These are phyloP conservation scores for Leptarthrus brevirostris DNA, from an alignment of 2,888 invertebrate genomes.

Conservation along the genomic window DNA sequence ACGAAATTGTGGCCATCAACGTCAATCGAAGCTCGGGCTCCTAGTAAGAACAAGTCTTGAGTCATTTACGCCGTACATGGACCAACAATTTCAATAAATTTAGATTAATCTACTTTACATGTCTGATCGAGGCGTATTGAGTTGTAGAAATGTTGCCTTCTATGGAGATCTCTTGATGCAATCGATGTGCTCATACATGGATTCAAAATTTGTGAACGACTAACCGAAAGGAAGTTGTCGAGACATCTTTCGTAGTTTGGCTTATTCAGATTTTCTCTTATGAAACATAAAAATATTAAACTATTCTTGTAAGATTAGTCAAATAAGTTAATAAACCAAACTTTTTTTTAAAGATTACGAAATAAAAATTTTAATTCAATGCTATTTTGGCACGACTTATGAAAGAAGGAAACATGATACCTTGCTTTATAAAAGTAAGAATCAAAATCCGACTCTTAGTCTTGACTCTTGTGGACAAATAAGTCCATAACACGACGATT, in stretches of 20 bases:
- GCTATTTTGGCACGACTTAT: too few relatives aligned
- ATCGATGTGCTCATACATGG: not conserved
- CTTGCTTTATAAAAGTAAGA: too few relatives aligned
- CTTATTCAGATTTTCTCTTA: not conserved
- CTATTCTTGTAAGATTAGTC: too few relatives aligned
- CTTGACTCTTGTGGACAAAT: too few relatives aligned
- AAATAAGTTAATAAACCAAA: too few relatives aligned
- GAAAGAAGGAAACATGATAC: too few relatives aligned
- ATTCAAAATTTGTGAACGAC: not conserved
- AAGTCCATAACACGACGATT: too few relatives aligned
- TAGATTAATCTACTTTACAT: slow-evolving; percentile 2
- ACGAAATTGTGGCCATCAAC: not conserved
- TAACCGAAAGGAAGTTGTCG: not conserved
- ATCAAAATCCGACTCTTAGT: too few relatives aligned
- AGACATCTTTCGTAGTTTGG: not conserved
- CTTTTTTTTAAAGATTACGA: too few relatives aligned
- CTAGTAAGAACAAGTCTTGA: not conserved
- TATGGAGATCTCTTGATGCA: not conserved
- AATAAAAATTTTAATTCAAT: too few relatives aligned
- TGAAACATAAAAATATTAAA: not conserved
- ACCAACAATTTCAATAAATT: slow-evolving; percentile 29
- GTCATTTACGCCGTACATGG: slow-evolving; percentile 33
- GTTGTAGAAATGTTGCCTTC: not conserved
- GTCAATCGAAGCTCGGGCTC: not conserved
- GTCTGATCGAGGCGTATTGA: not conserved